phyloP scores from a whole-genome alignment of 2,113 vertebrate species.

The Athene cunicularia region DNA sequence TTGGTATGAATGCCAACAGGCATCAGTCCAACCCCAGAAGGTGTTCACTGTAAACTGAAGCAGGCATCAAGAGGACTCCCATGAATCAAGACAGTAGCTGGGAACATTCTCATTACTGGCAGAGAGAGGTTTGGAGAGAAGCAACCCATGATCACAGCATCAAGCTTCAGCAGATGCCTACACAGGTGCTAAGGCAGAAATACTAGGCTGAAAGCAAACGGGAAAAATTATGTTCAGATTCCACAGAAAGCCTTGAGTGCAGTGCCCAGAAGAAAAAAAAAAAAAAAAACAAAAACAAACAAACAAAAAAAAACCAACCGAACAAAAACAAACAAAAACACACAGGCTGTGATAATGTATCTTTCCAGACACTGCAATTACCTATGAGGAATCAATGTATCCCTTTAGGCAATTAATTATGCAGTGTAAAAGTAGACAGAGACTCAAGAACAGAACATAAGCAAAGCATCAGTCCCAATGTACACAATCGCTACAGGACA shows the following conservation, averaged over 20 bases:
- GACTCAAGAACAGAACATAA: background rate
- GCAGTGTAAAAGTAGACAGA: background rate
- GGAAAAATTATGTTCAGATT: background rate
- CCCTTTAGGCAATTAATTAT: background rate
- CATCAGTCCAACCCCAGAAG: background rate
- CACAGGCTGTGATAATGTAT: background rate
- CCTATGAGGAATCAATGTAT: background rate
- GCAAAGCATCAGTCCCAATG: background rate
- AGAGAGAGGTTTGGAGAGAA: background rate
- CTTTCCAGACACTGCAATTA: background rate
- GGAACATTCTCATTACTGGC: background rate
- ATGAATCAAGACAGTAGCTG: background rate
- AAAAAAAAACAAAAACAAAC: background rate
- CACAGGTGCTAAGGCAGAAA: background rate
- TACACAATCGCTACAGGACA: background rate
- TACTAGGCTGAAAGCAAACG: background rate
- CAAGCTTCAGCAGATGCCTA: background rate
- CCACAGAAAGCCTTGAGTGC: background rate
- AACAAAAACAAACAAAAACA: too few relatives aligned
- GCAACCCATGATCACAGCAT: background rate
- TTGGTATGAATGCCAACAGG: background rate
- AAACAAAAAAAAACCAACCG: too few relatives aligned
- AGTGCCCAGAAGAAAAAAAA: background rate
- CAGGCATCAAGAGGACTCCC: background rate
- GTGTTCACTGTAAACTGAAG: background rate